These are phyloP conservation scores for Diuraphis noxia DNA, from an alignment of 1,140 invertebrate genomes.

Conservation along the genomic window DNA sequence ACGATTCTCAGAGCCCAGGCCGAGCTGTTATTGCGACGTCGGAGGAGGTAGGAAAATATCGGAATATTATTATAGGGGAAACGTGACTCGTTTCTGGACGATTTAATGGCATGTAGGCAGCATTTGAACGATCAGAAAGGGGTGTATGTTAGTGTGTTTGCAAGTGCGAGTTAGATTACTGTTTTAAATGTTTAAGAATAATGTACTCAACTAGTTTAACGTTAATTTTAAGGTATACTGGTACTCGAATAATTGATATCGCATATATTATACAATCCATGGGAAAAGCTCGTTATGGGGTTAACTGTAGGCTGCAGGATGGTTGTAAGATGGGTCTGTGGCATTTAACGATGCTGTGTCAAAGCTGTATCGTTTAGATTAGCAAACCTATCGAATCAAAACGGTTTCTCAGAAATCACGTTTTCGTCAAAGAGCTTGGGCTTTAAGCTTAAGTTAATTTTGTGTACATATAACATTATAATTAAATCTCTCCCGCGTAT, in stretches of 20 bases:
- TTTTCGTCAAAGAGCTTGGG: neutral
- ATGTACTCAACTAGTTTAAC: neutral
- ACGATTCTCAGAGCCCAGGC: constrained; percentile 20
- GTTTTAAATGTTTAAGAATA: neutral
- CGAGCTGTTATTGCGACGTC: constrained; percentile 3
- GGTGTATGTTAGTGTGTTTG: neutral
- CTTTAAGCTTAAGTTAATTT: constrained; percentile 8
- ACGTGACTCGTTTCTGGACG: constrained; percentile 36
- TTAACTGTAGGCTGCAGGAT: neutral
- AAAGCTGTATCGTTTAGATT: constrained; percentile 19
- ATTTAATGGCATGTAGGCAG: neutral
- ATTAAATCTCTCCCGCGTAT: neutral
- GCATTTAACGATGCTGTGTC: neutral
- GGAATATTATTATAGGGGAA: constrained; percentile 36
- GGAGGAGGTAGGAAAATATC: constrained; percentile 6
- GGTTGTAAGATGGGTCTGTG: neutral
- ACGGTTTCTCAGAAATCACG: neutral
- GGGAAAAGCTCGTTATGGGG: neutral
- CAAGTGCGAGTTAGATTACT: neutral
- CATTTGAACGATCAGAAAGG: neutral
- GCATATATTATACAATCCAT: neutral
- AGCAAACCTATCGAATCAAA: neutral
- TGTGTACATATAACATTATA: constrained; percentile 22
- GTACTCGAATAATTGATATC: neutral
- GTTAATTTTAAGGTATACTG: neutral